Percentiles rank a stretch among this genome's conserved stretches.
phyloP scores from a whole-genome alignment of 1,140 invertebrate species.

The Drepana arcuata region DNA sequence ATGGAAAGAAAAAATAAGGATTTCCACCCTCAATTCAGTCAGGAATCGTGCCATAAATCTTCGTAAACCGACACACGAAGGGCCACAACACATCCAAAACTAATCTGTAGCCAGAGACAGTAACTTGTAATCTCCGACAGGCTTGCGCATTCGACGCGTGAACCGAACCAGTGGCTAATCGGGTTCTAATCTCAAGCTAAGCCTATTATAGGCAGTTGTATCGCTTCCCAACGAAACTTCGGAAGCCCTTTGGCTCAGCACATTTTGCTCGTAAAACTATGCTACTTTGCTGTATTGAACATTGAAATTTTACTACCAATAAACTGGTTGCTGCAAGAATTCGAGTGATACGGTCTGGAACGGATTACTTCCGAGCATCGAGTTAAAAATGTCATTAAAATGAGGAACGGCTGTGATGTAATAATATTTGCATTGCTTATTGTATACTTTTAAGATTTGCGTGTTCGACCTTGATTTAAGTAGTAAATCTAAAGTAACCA shows the following conservation, averaged over 20 bases:
- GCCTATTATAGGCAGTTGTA: conserved; percentile 67
- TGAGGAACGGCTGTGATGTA: too few species aligned
- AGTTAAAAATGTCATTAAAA: too few species aligned
- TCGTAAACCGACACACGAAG: too few species aligned
- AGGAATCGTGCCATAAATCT: too few species aligned
- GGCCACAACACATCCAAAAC: conserved; percentile 20
- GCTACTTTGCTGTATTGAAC: conserved; percentile 36
- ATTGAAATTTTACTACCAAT: conserved; percentile 54
- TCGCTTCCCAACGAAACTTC: conserved; percentile 68
- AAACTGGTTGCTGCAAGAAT: conserved; percentile 34
- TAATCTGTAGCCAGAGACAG: conserved; percentile 42
- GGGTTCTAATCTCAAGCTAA: conserved; percentile 64
- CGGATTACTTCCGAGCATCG: too few species aligned
- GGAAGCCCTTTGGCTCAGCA: conserved; percentile 53
- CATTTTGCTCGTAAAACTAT: conserved; percentile 56
- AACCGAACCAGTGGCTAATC: conserved; percentile 53
- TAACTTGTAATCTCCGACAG: conserved; percentile 48
- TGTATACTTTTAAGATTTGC: too few species aligned
- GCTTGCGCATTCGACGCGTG: conserved; percentile 36
- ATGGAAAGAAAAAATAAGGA: too few species aligned
- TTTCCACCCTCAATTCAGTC: too few species aligned
- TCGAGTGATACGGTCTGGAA: conserved; percentile 17
- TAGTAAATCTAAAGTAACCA: too few species aligned
- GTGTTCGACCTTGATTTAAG: too few species aligned
- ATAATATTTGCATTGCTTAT: too few species aligned